Conservation (phyloP, 2,797 vertebrate species). For the Sarcoramphus papa region DNA sequence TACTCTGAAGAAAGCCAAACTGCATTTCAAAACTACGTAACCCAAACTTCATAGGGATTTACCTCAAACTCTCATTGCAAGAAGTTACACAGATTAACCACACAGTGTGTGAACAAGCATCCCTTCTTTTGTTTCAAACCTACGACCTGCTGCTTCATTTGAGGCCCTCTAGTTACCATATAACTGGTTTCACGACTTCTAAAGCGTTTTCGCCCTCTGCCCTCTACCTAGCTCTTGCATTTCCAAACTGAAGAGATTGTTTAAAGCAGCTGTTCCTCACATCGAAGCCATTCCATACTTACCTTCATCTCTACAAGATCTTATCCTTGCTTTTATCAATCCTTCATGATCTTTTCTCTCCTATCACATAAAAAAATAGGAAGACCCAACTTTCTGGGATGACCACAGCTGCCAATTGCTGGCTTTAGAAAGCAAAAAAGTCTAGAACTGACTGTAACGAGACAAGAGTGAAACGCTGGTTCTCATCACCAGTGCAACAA, state of each 20-base stretch:
- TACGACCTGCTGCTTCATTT: background rate
- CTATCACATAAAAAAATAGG: background rate
- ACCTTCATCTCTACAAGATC: background rate
- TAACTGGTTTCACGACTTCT: background rate
- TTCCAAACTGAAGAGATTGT: background rate
- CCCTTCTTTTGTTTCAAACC: background rate
- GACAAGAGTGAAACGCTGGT: background rate
- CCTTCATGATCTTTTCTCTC: background rate
- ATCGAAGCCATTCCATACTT: background rate
- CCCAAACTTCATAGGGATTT: background rate
- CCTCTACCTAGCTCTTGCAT: background rate
- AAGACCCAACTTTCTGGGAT: background rate
- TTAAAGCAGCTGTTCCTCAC: background rate
- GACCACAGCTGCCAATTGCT: background rate
- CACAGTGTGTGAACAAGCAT: background rate
- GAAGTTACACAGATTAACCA: background rate
- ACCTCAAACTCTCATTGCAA: background rate
- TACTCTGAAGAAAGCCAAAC: background rate
- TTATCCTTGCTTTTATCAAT: background rate
- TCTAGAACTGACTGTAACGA: rapidly evolving
- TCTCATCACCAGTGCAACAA: background rate
- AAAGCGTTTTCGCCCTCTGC: background rate
- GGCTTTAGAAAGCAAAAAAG: background rate
- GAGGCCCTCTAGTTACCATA: background rate
- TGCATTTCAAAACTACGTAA: background rate